Evolutionary conservation across 1,140 invertebrate genomes (phyloP).

Genomic region (Sycophaga agraensis): DNA sequence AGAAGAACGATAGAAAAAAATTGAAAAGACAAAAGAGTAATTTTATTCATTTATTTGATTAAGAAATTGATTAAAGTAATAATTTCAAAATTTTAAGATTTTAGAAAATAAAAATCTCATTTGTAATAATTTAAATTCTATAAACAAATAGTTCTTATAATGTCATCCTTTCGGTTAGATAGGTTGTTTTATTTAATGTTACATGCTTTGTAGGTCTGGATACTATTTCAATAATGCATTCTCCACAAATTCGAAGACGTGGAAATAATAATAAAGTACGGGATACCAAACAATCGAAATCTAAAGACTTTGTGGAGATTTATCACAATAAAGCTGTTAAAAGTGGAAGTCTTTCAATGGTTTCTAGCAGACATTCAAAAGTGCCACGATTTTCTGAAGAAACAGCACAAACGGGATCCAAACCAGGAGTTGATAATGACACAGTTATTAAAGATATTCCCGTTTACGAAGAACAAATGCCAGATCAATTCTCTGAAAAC

Average conservation of each 20-base stretch:
- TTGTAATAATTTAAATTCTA: too few species aligned
- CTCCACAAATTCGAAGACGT: constrained; percentile 1
- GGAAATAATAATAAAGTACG: neutral
- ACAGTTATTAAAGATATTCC: neutral
- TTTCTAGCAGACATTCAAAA: constrained; percentile 39
- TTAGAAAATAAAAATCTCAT: too few species aligned
- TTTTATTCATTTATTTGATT: too few species aligned
- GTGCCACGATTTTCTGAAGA: neutral
- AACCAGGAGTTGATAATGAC: neutral
- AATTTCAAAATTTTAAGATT: neutral
- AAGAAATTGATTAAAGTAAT: neutral
- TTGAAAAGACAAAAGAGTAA: constrained; percentile 34
- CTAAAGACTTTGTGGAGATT: constrained; percentile 54
- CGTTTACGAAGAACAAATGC: neutral
- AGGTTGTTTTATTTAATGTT: too few species aligned
- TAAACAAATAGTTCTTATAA: too few species aligned
- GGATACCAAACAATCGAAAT: neutral
- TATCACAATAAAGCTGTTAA: constrained; percentile 54
- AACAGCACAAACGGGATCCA: neutral
- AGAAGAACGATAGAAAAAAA: constrained; percentile 24
- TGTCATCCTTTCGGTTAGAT: too few species aligned
- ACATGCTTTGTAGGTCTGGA: constrained; percentile 6
- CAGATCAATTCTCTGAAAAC: neutral
- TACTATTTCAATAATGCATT: neutral
- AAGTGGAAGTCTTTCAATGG: constrained; percentile 33